phyloP scores from a whole-genome alignment of 1,140 invertebrate genomes.

The Cyclina sinensis region DNA sequence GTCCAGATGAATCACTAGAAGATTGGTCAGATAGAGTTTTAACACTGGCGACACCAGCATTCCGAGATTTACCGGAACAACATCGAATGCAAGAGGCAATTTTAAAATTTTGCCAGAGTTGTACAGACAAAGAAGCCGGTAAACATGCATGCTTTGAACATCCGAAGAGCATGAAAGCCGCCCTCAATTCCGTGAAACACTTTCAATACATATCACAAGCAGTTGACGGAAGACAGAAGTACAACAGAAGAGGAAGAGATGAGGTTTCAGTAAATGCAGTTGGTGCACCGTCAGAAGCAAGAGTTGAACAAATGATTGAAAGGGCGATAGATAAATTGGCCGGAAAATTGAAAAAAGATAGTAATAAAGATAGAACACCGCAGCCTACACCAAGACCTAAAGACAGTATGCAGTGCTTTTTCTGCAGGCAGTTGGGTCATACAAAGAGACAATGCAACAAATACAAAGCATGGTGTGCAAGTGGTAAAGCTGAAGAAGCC shows the following conservation, averaged over 20 bases:
- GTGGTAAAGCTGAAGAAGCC: too few relatives aligned
- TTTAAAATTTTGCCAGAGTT: constrained; percentile 13
- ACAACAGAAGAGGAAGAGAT: background rate
- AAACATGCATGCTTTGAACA: too few relatives aligned
- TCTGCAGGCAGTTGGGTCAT: constrained; percentile 40
- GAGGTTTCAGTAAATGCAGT: too few relatives aligned
- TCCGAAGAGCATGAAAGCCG: too few relatives aligned
- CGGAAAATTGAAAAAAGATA: background rate
- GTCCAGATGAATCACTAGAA: background rate
- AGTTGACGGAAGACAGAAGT: background rate
- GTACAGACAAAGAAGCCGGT: too few relatives aligned
- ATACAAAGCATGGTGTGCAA: background rate
- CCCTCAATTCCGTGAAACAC: too few relatives aligned
- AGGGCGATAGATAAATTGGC: background rate
- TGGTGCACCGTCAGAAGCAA: background rate
- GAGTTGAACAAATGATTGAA: background rate
- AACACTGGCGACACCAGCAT: background rate
- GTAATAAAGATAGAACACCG: too few relatives aligned
- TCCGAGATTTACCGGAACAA: background rate
- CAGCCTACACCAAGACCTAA: background rate
- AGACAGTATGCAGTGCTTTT: background rate
- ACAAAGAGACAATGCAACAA: background rate
- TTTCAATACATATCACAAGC: too few relatives aligned
- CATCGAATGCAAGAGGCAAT: background rate
- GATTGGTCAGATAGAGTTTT: background rate